These are phyloP conservation scores for Melipona quadrifasciata DNA, from an alignment of 1,140 invertebrate genomes.

Conservation along the genomic window DNA sequence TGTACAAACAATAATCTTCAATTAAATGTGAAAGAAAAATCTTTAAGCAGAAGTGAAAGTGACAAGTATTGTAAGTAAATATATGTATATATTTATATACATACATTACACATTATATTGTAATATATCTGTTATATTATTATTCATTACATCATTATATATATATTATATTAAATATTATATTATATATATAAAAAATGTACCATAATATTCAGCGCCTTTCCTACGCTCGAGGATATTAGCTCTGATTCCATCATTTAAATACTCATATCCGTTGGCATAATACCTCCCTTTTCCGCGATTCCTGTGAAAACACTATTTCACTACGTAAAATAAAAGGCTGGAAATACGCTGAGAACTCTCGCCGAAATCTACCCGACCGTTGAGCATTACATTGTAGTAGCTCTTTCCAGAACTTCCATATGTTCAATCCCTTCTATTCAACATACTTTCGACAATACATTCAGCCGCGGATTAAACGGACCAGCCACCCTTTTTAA, in stretches of 20 bases:
- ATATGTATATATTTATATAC: too few relatives aligned
- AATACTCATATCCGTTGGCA: neutral
- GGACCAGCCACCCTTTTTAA: neutral
- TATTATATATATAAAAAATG: too few relatives aligned
- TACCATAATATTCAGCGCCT: too few relatives aligned
- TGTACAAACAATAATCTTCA: too few relatives aligned
- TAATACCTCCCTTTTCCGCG: neutral
- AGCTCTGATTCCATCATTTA: neutral
- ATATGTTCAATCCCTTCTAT: conserved; percentile 5
- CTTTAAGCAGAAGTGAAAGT: neutral
- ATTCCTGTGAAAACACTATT: neutral
- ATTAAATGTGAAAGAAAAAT: neutral
- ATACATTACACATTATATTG: too few relatives aligned
- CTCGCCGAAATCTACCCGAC: neutral
- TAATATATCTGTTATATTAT: too few relatives aligned
- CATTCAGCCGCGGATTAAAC: conserved; percentile 6
- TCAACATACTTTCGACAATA: conserved; percentile 11
- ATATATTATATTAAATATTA: too few relatives aligned
- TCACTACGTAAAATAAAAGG: neutral
- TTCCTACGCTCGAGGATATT: neutral
- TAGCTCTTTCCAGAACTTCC: neutral
- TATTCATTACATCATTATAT: too few relatives aligned
- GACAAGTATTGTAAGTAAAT: too few relatives aligned
- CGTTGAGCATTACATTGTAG: neutral
- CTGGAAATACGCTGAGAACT: neutral